A percentile compares a stretch with the other conserved stretches of the same genome.
phyloP scores from a whole-genome alignment of 2,888 invertebrate genomes.

The Polydesmus complanatus region DNA sequence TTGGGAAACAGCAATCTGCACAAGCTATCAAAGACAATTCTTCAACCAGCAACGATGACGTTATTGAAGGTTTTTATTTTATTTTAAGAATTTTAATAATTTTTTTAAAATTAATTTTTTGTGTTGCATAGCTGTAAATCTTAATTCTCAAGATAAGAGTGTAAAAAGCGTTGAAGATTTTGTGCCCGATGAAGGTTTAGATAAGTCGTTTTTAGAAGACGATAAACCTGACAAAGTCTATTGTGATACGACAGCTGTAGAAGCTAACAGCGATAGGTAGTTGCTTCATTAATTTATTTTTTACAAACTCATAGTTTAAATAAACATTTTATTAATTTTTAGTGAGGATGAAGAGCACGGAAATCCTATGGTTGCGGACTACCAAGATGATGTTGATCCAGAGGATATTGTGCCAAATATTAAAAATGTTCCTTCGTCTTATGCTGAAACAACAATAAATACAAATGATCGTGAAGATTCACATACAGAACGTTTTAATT shows the following conservation, averaged over 20 bases:
- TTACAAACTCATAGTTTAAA: constrained; percentile 28
- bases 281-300: neutral
- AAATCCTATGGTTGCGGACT: constrained; percentile 67
- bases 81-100: neutral
- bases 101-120: constrained; percentile 3
- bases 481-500: too few species aligned
- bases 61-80: neutral
- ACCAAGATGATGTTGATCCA: constrained; percentile 68
- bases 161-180: constrained; percentile 53
- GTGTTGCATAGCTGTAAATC: neutral
- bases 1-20: constrained; percentile 17
- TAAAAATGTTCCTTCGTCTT: neutral
- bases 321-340: constrained; percentile 46
- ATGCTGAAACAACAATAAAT: neutral
- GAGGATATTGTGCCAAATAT: constrained; percentile 35
- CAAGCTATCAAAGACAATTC: constrained; percentile 19
- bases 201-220: constrained; percentile 62
- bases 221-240: constrained; percentile 30
- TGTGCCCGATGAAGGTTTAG: constrained; percentile 50
- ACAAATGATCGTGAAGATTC: neutral
- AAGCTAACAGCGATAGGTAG: constrained; percentile 7
- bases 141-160: constrained; percentile 8
- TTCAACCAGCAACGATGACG: neutral
- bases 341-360: constrained; percentile 39
- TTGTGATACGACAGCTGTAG: neutral